These are phyloP conservation scores for Resseliella maxima DNA, from an alignment of 2,888 invertebrate species.

Conservation along the genomic window DNA sequence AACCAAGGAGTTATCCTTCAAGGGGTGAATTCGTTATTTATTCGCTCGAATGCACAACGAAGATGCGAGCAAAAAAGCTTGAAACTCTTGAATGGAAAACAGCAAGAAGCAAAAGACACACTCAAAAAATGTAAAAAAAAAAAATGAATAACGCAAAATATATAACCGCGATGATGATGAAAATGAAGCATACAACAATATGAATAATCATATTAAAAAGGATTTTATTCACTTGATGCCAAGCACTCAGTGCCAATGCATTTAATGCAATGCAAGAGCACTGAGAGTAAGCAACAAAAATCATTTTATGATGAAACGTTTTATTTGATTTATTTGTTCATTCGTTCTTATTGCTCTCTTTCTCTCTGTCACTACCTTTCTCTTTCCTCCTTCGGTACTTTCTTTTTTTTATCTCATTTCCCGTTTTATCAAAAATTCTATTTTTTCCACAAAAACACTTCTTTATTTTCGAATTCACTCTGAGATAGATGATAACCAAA, in stretches of 20 bases:
- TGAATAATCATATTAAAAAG: conserved; percentile 36
- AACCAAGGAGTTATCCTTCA: background rate
- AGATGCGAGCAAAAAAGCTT: background rate
- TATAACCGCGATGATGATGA: conserved; percentile 9
- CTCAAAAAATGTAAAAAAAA: background rate
- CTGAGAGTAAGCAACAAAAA: background rate
- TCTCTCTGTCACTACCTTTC: too few relatives aligned
- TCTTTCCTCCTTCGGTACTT: too few relatives aligned
- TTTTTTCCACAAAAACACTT: background rate
- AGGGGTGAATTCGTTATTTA: background rate
- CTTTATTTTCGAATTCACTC: too few relatives aligned
- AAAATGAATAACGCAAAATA: background rate
- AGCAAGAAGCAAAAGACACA: background rate
- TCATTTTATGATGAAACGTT: too few relatives aligned
- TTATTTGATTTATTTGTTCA: background rate
- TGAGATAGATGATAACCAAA: background rate
- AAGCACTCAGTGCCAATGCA: background rate
- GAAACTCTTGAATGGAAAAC: too few relatives aligned
- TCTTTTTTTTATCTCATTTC: too few relatives aligned
- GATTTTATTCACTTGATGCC: background rate
- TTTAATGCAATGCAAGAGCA: background rate
- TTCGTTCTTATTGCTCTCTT: too few relatives aligned
- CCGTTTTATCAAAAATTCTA: too few relatives aligned
- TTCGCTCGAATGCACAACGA: conserved; percentile 14
- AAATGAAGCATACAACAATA: conserved; percentile 16